Conservation (phyloP, 2,888 invertebrate genomes). For the Lochmaea capreae region DNA sequence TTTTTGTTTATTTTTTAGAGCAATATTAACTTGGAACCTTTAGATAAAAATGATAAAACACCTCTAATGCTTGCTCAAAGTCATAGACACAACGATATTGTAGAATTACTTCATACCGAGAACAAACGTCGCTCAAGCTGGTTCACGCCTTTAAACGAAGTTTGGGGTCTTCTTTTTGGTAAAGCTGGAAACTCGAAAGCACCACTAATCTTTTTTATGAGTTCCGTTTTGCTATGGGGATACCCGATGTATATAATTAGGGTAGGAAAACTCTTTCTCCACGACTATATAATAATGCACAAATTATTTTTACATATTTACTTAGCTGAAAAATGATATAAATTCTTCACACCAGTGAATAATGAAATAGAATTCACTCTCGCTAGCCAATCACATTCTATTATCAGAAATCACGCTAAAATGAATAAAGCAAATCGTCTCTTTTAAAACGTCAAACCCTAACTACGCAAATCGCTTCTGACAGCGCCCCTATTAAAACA, state of each 20-base stretch:
- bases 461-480: too few relatives aligned
- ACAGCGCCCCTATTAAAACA: too few relatives aligned
- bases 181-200: constrained; percentile 92
- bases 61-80: constrained; percentile 90
- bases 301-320: too few relatives aligned
- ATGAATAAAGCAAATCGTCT: too few relatives aligned
- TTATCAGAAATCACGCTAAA: too few relatives aligned
- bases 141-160: constrained; percentile 88
- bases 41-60: constrained; percentile 93
- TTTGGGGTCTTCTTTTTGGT: constrained; percentile 90
- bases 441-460: too few relatives aligned
- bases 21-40: constrained; percentile 85
- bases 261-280: constrained; percentile 68
- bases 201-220: constrained; percentile 85
- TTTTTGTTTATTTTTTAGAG: constrained; percentile 68
- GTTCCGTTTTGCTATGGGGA: constrained; percentile 89
- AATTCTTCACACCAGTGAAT: too few relatives aligned
- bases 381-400: too few relatives aligned
- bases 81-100: constrained; percentile 87
- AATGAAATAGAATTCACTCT: too few relatives aligned
- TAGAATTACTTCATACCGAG: constrained; percentile 83
- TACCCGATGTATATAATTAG: constrained; percentile 94
- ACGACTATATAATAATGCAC: too few relatives aligned
- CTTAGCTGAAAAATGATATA: too few relatives aligned
- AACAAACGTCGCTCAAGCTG: constrained; percentile 85